These are phyloP conservation scores for Epinotia ramella DNA, from an alignment of 2,888 invertebrate genomes.

Conservation along the genomic window DNA sequence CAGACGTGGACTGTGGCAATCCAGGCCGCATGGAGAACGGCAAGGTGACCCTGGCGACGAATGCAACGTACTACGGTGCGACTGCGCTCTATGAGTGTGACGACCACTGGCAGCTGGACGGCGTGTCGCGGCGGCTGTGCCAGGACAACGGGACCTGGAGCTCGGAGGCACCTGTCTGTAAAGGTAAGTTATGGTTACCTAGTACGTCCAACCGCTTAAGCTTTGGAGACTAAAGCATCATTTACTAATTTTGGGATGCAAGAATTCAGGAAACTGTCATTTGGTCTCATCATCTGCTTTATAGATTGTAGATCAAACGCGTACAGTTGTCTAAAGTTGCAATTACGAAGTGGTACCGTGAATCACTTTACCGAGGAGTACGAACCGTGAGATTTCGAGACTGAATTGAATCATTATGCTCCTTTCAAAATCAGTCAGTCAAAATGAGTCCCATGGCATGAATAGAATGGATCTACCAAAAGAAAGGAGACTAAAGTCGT, in stretches of 20 bases:
- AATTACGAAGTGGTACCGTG: no score
- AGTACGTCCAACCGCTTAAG: background rate
- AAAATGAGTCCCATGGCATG: no score
- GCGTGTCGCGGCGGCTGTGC: conserved; percentile 92
- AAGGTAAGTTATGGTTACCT: conserved; percentile 79
- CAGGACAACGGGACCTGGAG: conserved; percentile 97
- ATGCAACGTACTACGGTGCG: conserved; percentile 95
- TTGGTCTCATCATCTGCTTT: no score
- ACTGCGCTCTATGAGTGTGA: conserved; percentile 94
- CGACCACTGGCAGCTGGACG: conserved; percentile 91
- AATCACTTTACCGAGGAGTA: no score
- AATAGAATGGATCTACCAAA: no score
- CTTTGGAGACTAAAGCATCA: background rate
- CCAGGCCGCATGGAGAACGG: conserved; percentile 91
- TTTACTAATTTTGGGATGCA: background rate
- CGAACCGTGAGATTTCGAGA: no score
- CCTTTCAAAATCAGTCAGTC: no score
- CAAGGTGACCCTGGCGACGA: conserved; percentile 91
- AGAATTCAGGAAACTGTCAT: no score
- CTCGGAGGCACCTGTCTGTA: conserved; percentile 92
- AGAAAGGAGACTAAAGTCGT: no score
- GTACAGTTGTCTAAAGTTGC: no score
- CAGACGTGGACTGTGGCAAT: conserved; percentile 94
- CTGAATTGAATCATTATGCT: no score
- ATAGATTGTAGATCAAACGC: no score